A percentile compares a stretch with the other conserved stretches of the same genome.
These are phyloP conservation scores for Calonectris borealis DNA, from an alignment of 2,113 vertebrate species.

Conservation along the genomic window DNA sequence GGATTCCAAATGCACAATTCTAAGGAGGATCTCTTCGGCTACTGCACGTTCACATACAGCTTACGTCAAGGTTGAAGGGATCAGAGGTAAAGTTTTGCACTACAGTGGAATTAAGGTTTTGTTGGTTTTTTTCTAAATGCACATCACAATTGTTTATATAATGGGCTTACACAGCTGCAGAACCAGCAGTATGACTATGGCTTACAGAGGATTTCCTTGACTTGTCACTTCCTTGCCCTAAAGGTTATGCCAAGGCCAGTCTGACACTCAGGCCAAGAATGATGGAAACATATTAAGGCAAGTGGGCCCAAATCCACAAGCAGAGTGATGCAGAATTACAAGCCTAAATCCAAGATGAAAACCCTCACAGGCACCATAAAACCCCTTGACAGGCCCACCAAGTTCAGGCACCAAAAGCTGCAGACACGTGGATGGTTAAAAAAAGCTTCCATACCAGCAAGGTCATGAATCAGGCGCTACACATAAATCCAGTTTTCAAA, in stretches of 20 bases:
- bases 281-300: background rate
- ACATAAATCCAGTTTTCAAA: background rate
- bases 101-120: background rate
- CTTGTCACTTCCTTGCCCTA: background rate
- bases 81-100: background rate
- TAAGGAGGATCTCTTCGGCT: background rate
- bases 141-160: background rate
- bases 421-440: background rate
- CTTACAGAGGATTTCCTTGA: background rate
- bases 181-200: background rate
- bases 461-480: background rate
- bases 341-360: background rate
- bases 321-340: background rate
- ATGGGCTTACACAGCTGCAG: background rate
- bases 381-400: background rate
- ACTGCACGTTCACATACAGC: background rate
- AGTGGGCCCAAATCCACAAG: background rate
- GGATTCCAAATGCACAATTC: background rate
- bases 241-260: background rate
- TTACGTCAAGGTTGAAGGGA: background rate
- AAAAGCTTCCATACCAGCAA: background rate
- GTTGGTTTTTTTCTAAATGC: background rate
- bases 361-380: background rate
- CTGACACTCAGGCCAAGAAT: background rate
- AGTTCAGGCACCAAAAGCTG: background rate